These are phyloP conservation scores for cat (Felis catus) DNA, from an alignment of 2,113 vertebrate species.

Conservation along the genomic window DNA sequence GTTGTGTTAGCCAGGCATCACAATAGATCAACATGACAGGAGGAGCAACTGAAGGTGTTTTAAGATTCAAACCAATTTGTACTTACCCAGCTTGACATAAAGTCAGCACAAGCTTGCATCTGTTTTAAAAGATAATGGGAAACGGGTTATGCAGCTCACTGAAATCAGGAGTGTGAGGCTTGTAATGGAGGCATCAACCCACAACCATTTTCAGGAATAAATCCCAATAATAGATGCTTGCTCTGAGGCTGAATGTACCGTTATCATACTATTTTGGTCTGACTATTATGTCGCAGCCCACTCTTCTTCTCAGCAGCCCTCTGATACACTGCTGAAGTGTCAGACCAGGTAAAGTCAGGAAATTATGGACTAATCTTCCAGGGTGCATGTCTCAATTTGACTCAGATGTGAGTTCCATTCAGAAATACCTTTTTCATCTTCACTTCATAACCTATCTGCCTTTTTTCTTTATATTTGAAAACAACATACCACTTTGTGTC, in stretches of 20 bases:
- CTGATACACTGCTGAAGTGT: constrained; percentile 46
- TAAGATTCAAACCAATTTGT: constrained; percentile 69
- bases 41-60: constrained; percentile 61
- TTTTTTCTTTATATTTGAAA: constrained; percentile 40
- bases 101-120: constrained; percentile 52
- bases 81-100: constrained; percentile 62
- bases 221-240: constrained; percentile 50
- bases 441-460: constrained; percentile 37
- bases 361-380: constrained; percentile 53
- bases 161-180: constrained; percentile 62
- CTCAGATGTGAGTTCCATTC: constrained; percentile 49
- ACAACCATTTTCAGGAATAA: constrained; percentile 51
- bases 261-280: constrained; percentile 16
- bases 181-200: constrained; percentile 46
- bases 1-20: constrained; percentile 18
- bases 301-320: constrained; percentile 44
- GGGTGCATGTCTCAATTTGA: neutral
- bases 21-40: constrained; percentile 64
- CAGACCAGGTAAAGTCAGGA: constrained; percentile 51
- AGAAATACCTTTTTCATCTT: constrained; percentile 48
- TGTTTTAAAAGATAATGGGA: constrained; percentile 66
- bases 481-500: neutral
- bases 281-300: neutral
- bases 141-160: constrained; percentile 49
- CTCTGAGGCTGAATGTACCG: neutral